Evolutionary conservation across 2,113 vertebrate genomes (phyloP).

Genomic region (Macrotis lagotis): DNA sequence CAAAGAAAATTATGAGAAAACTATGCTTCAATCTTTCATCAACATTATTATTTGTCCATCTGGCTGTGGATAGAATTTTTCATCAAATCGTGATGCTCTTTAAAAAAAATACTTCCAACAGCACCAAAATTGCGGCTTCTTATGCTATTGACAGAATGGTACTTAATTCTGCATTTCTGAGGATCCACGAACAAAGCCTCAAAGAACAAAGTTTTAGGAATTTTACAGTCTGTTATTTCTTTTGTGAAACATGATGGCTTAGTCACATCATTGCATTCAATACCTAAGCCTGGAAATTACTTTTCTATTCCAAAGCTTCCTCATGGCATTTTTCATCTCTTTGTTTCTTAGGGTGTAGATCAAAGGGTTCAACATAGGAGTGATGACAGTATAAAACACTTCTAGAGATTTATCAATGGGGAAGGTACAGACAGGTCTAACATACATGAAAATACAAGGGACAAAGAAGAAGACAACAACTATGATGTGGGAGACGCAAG

Average conservation of each 20-base stretch:
- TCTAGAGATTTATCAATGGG: conserved; percentile 65
- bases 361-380: conserved; percentile 68
- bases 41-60: background rate
- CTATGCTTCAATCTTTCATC: too few relatives aligned
- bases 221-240: background rate
- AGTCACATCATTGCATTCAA: too few relatives aligned
- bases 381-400: conserved; percentile 64
- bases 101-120: background rate
- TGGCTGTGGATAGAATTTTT: background rate
- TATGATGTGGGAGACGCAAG: conserved; percentile 63
- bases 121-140: background rate
- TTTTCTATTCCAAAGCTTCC: conserved; percentile 47
- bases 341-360: conserved; percentile 68
- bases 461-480: conserved; percentile 68
- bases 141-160: background rate
- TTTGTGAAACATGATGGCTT: background rate
- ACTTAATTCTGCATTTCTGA: background rate
- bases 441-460: conserved; percentile 65
- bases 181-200: too few relatives aligned
- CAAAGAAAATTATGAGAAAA: background rate
- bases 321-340: conserved; percentile 72
- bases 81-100: background rate
- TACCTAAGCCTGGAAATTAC: background rate
- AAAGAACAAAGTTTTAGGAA: background rate
- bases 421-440: conserved; percentile 58